phyloP scores from a whole-genome alignment of 2,797 vertebrate species.

The Oreonectes daqikongensis region DNA sequence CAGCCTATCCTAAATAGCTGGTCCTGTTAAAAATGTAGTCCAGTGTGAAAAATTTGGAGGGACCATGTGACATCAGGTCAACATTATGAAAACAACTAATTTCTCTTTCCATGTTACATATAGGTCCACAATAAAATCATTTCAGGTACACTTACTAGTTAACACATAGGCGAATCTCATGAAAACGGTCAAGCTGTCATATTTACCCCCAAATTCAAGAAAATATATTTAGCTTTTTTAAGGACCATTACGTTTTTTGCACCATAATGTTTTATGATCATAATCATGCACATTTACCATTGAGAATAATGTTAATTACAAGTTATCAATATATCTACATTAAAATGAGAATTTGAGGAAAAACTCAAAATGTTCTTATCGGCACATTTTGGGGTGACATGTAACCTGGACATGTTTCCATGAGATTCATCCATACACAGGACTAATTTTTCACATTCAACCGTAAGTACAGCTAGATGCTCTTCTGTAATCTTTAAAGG shows the following conservation, averaged over 20 bases:
- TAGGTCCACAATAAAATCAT: background rate
- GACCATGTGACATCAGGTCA: background rate
- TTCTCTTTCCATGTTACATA: background rate
- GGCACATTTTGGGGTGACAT: background rate
- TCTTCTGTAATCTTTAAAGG: conserved; percentile 33
- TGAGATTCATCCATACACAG: background rate
- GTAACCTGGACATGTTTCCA: background rate
- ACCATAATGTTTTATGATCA: background rate
- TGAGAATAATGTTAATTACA: background rate
- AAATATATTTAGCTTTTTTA: background rate
- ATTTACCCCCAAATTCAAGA: background rate
- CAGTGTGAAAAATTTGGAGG: conserved; percentile 8
- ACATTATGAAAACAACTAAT: background rate
- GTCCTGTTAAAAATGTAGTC: background rate
- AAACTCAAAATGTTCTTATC: background rate
- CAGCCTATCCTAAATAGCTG: background rate
- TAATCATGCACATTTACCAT: background rate
- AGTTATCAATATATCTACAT: too few species aligned
- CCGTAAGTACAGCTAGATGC: conserved; percentile 2
- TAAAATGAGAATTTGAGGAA: too few species aligned
- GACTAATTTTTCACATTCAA: conserved; percentile 4
- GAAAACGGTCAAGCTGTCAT: background rate
- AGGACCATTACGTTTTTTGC: background rate
- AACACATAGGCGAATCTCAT: background rate
- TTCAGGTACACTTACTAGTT: background rate